A percentile compares a stretch with the other conserved stretches of the same genome.
phyloP scores from a whole-genome alignment of 2,888 invertebrate genomes.

The Nysson spinosus region DNA sequence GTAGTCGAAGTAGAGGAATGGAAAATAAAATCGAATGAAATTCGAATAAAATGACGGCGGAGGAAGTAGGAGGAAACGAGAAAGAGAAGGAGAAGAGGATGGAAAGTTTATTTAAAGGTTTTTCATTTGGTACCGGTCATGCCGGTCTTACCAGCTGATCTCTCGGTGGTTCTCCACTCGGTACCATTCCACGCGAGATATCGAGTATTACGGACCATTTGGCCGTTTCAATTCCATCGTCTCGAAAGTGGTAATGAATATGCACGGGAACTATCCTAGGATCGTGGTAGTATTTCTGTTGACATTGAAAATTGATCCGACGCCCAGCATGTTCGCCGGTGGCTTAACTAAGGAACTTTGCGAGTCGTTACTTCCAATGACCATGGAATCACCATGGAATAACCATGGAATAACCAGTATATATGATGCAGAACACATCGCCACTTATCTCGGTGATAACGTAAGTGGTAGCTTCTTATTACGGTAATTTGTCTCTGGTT shows the following conservation, averaged over 20 bases:
- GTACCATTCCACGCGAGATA: slow-evolving; percentile 29
- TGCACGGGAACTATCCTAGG: slow-evolving; percentile 1
- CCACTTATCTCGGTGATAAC: no score
- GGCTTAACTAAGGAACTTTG: slow-evolving; percentile 1
- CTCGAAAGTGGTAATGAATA: slow-evolving; percentile 24
- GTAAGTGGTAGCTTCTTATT: no score
- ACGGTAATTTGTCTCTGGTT: no score
- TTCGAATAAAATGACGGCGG: background rate
- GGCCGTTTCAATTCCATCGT: slow-evolving; percentile 18
- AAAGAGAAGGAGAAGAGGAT: background rate
- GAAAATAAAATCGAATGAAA: no score
- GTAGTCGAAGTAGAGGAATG: no score
- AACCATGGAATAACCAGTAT: no score
- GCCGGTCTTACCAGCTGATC: slow-evolving; percentile 17
- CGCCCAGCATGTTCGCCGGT: no score
- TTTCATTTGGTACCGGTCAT: slow-evolving; percentile 12
- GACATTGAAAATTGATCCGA: background rate
- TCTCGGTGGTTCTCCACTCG: slow-evolving; percentile 1
- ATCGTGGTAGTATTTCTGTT: slow-evolving; percentile 9
- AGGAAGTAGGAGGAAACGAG: background rate
- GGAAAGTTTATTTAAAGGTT: slow-evolving; percentile 27
- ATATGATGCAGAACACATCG: no score
- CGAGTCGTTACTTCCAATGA: background rate
- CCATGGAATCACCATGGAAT: no score
- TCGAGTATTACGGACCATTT: slow-evolving; percentile 27